phyloP scores from a whole-genome alignment of 2,113 vertebrate species.

The Parus major region DNA sequence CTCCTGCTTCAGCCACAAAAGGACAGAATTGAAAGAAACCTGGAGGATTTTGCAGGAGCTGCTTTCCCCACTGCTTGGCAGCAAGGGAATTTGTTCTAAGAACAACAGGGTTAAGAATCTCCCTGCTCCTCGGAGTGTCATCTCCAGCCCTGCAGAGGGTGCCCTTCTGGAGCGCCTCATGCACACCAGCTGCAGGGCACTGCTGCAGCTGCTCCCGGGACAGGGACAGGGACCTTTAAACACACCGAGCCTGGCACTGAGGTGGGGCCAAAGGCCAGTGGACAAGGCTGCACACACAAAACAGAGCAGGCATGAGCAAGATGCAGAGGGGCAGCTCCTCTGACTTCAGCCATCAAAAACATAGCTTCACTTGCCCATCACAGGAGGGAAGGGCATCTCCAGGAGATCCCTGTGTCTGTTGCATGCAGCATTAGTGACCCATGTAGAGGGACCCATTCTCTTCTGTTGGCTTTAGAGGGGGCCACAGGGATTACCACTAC shows the following conservation, averaged over 20 bases:
- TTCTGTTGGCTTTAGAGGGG: neutral
- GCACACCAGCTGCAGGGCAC: accelerated
- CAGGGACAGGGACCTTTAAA: accelerated
- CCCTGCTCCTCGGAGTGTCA: neutral
- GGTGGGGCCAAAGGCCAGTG: accelerated
- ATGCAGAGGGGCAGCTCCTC: neutral
- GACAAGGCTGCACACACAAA: neutral
- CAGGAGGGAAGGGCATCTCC: neutral
- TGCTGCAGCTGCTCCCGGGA: neutral
- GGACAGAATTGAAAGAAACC: neutral
- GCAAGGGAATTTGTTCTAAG: accelerated
- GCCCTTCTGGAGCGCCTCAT: neutral
- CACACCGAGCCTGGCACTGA: neutral
- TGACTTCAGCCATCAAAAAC: neutral
- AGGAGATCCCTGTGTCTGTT: neutral
- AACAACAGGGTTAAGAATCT: neutral
- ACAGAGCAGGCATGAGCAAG: accelerated
- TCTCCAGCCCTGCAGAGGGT: neutral
- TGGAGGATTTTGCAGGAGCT: neutral
- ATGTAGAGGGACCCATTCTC: neutral
- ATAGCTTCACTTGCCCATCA: neutral
- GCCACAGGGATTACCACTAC: neutral
- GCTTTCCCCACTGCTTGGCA: neutral
- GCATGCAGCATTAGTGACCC: neutral
- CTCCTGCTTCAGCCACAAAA: neutral